These are phyloP conservation scores for Rhinoderma darwinii DNA, from an alignment of 2,113 vertebrate species.

Conservation along the genomic window DNA sequence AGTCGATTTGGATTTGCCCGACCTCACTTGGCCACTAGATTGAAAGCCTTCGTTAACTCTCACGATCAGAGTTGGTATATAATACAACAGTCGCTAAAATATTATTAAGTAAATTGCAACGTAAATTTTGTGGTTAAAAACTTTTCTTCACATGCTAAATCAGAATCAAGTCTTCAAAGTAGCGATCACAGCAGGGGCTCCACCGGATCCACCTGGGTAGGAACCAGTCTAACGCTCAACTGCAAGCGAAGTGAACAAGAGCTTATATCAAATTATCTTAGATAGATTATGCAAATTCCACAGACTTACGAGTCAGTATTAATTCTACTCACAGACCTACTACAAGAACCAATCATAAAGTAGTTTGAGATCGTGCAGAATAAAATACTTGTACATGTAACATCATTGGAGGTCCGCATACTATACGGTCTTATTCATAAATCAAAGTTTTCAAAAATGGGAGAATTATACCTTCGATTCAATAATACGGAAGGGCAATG, in stretches of 20 bases:
- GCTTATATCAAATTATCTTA: neutral
- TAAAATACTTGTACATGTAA: too few species aligned
- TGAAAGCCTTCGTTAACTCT: neutral
- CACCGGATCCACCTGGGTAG: slow-evolving; percentile 1
- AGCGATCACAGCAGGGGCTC: slow-evolving; percentile 2
- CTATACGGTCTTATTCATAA: too few species aligned
- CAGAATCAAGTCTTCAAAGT: neutral
- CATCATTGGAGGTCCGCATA: too few species aligned
- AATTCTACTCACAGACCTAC: neutral
- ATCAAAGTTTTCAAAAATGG: too few species aligned
- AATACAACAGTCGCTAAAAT: neutral
- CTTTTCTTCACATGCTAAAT: slow-evolving; percentile 31
- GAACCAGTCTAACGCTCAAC: neutral
- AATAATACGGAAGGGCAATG: too few species aligned
- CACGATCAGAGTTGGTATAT: neutral
- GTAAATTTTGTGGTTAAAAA: neutral
- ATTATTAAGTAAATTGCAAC: neutral
- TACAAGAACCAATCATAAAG: neutral
- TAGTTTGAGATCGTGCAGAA: too few species aligned
- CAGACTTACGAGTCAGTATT: neutral
- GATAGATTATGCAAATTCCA: neutral
- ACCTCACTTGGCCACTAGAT: neutral
- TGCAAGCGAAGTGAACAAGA: neutral
- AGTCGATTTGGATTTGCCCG: neutral
- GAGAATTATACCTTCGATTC: too few species aligned